A percentile compares a stretch with the other conserved stretches of the same genome.
Evolutionary conservation across 1,140 invertebrate species (phyloP).

Genomic region (Drosophila malerkotliana): DNA sequence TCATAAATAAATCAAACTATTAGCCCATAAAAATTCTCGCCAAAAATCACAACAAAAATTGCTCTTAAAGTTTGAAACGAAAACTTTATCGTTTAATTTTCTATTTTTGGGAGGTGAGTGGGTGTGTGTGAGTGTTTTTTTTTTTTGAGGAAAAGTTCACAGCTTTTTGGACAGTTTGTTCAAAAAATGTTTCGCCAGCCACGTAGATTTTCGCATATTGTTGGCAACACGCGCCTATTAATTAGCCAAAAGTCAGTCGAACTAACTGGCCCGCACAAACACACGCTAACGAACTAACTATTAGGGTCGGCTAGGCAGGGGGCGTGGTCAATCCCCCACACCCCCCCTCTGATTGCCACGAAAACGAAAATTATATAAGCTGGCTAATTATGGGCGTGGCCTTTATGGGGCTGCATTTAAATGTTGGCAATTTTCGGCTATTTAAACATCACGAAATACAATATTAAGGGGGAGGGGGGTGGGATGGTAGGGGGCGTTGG

Average conservation of each 20-base stretch:
- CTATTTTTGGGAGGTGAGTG: not conserved
- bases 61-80: no score
- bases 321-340: not conserved
- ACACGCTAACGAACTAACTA: conserved; percentile 29
- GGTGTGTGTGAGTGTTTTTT: not conserved
- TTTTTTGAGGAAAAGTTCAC: conserved; percentile 9
- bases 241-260: conserved; percentile 52
- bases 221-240: conserved; percentile 58
- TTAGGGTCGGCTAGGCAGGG: no score
- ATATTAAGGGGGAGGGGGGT: conserved; percentile 7
- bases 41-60: not conserved
- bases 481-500: not conserved
- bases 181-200: conserved; percentile 10
- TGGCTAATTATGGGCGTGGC: conserved; percentile 56
- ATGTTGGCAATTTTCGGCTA: conserved; percentile 51
- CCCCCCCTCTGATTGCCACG: no score
- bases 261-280: conserved; percentile 18
- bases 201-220: conserved; percentile 53
- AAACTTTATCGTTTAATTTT: not conserved
- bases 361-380: conserved; percentile 50
- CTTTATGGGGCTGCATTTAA: conserved; percentile 38
- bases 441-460: conserved; percentile 41
- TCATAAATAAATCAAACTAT: no score
- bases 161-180: conserved; percentile 21
- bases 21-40: not conserved